Evolutionary conservation across 2,888 invertebrate genomes (phyloP), one percentile per base, ranked within the genome.

Genomic region (Glaucopsyche alexis): DNA sequence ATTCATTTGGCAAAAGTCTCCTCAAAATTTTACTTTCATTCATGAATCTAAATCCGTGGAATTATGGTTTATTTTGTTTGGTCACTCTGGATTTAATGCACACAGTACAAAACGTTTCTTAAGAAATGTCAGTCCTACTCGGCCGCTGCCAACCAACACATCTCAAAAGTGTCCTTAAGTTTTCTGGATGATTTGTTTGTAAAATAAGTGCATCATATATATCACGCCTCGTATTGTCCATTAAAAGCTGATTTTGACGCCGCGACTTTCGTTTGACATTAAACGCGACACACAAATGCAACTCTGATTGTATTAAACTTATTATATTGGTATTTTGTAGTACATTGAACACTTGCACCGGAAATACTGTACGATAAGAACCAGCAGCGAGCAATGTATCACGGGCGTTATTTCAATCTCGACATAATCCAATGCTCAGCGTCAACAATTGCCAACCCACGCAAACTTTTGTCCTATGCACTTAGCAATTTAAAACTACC

Each of bases 381-480:
- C 13, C 19, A 29, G 29, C 19, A 29, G 14, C 69, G 47, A 49
- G 69, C 69, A 14, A 69, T 69, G 49, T 69, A 69, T 19, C 19
- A 47, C 69, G 49, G 8, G 29, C 45, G 47, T 49, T 47, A 49
- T 69, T 69, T 69, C 13, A 69, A 49, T 49, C 45, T 16, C 16
- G 47, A 69, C 47, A 49, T 49, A 29, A 69, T 49, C 69, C 69
- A 11, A 49, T 29, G 49, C 47, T 16, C 5, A 16, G 19, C 45
- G 67, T 67, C 45, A 42, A 67, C 45, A 49, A 67, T 67, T 72
- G 66, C 40, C 19, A 50, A 66, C 67, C 72, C 72, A 72, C 72
- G 72, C 67, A 72, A 72, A 67, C 66, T 67, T 66, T 72, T 72
- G 72, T 72, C 72, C 66, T 50, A 67, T 40, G 50, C 65, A 52